phyloP scores from a whole-genome alignment of 2,797 vertebrate species.

The Oryzias dopingdopingensis region DNA sequence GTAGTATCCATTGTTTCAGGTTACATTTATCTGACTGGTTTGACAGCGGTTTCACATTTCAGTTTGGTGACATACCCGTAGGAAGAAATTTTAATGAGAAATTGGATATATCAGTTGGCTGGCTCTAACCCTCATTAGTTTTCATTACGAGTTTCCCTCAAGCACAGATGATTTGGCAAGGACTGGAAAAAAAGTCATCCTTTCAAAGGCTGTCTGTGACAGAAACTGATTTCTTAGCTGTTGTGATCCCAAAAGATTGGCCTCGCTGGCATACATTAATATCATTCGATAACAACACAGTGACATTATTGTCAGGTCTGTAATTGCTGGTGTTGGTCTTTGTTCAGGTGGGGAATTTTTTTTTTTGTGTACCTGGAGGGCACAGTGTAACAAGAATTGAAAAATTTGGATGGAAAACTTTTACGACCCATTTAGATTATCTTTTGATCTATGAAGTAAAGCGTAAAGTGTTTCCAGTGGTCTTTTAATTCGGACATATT shows the following conservation, averaged over 20 bases:
- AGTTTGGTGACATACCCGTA: conserved; percentile 14
- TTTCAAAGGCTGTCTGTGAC: conserved; percentile 3
- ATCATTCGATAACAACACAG: background rate
- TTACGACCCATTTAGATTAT: too few relatives aligned
- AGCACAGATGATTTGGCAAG: conserved; percentile 24
- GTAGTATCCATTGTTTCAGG: background rate
- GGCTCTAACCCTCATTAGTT: conserved; percentile 47
- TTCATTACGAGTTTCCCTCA: conserved; percentile 31
- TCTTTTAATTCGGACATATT: too few relatives aligned
- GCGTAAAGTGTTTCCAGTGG: too few relatives aligned
- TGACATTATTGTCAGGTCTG: too few relatives aligned
- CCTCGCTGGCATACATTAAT: background rate
- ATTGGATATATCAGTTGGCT: conserved; percentile 45
- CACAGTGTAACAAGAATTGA: too few relatives aligned
- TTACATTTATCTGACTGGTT: conserved; percentile 14
- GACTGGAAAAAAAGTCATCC: conserved; percentile 13
- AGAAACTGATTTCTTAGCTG: background rate
- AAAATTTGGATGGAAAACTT: too few relatives aligned
- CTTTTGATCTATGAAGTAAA: too few relatives aligned
- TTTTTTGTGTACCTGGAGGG: background rate
- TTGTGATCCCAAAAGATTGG: background rate
- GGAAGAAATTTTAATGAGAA: conserved; percentile 53
- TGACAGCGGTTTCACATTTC: conserved; percentile 6
- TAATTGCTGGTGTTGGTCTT: background rate
- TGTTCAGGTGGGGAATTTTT: too few relatives aligned